Evolutionary conservation across 1,140 invertebrate genomes (phyloP).

Genomic region (Campoletis sonorensis): DNA sequence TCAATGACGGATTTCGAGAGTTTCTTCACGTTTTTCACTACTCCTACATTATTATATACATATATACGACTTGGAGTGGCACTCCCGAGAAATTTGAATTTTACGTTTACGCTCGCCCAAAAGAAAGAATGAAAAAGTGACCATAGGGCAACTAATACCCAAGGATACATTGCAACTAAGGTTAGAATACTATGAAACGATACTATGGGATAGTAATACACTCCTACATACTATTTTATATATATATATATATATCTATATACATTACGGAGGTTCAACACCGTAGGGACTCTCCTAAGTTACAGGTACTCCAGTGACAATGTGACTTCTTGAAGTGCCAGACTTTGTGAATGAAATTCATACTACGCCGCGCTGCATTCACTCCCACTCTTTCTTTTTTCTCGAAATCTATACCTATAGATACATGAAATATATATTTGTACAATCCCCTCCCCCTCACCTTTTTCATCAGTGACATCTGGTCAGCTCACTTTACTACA

Average conservation of each 20-base stretch:
- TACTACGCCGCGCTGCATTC: constrained; percentile 52
- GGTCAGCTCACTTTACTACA: constrained; percentile 63
- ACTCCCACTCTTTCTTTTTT: constrained; percentile 29
- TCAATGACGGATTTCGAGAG: constrained; percentile 25
- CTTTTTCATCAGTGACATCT: constrained; percentile 53
- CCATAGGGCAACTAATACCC: constrained; percentile 20
- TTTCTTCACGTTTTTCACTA: constrained; percentile 14
- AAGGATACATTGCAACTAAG: constrained; percentile 24
- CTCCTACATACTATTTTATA: background rate
- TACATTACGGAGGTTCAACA: constrained; percentile 21
- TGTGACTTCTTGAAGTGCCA: constrained; percentile 59
- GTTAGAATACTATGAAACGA: constrained; percentile 7
- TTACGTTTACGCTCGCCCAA: constrained; percentile 56
- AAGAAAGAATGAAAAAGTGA: constrained; percentile 28
- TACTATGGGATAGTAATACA: constrained; percentile 32
- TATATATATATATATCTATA: background rate
- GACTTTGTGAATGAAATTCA: constrained; percentile 70
- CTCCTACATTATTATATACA: constrained; percentile 54
- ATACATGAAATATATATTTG: background rate
- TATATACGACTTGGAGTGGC: constrained; percentile 46
- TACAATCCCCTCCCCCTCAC: background rate
- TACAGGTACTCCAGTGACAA: constrained; percentile 71
- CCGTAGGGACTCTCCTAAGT: constrained; percentile 56
- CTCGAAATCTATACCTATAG: background rate
- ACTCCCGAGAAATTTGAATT: constrained; percentile 67